Conservation (phyloP, 2,113 vertebrate species). For the Oenanthe oenanthe region DNA sequence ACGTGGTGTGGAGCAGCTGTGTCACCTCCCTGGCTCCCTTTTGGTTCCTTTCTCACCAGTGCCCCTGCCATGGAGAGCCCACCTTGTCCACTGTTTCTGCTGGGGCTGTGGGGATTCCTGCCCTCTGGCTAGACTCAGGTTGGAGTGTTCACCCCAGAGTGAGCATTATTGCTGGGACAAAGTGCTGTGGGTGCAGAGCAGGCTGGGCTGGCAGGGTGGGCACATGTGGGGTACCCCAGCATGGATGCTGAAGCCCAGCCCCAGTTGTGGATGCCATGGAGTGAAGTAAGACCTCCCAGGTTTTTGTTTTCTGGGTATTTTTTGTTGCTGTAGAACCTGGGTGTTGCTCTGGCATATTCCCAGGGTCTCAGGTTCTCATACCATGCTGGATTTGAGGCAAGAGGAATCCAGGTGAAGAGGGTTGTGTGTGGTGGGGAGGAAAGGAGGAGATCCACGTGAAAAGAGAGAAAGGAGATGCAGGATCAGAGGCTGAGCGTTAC, state of each 20-base stretch:
- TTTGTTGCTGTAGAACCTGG: not conserved
- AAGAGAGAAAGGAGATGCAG: slow-evolving; percentile 20
- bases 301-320: not conserved
- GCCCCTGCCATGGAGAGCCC: not conserved
- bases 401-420: not conserved
- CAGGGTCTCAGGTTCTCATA: not conserved
- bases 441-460: not conserved
- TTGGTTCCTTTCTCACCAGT: not conserved
- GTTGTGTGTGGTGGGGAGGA: not conserved
- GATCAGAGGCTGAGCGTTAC: slow-evolving; percentile 13
- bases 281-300: not conserved
- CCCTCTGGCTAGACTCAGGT: fast-evolving
- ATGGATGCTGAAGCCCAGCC: not conserved
- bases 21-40: not conserved
- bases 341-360: not conserved
- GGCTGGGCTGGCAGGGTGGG: not conserved
- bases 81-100: not conserved
- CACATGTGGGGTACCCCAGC: fast-evolving
- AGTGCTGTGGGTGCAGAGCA: not conserved
- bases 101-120: not conserved
- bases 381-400: not conserved
- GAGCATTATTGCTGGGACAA: not conserved
- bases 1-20: not conserved
- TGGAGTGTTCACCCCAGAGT: not conserved
- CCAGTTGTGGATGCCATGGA: not conserved